phyloP scores from a whole-genome alignment of 2,888 invertebrate genomes.

The Aporophyla lueneburgensis region DNA sequence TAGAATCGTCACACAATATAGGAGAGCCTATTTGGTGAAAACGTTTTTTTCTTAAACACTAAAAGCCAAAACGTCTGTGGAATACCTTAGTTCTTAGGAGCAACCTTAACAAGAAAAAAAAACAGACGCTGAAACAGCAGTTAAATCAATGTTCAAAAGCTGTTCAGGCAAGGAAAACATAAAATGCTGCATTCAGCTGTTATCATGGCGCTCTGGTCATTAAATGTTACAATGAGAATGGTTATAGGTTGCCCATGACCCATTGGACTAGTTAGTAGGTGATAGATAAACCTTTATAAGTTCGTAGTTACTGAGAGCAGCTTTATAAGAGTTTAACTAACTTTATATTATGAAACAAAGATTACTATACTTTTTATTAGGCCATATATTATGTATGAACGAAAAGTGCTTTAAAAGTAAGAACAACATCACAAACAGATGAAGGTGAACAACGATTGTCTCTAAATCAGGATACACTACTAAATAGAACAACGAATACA shows the following conservation, averaged over 20 bases:
- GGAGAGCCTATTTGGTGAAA: background rate
- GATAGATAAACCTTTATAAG: constrained; percentile 11
- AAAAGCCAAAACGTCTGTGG: background rate
- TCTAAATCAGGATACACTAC: background rate
- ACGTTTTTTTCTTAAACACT: background rate
- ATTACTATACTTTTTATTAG: no score
- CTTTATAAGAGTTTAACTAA: background rate
- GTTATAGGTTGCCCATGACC: background rate
- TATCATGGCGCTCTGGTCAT: background rate
- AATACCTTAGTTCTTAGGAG: background rate
- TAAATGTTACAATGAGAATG: constrained; percentile 7
- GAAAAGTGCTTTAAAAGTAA: background rate
- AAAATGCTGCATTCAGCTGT: constrained; percentile 5
- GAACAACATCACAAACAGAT: background rate
- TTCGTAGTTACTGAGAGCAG: background rate
- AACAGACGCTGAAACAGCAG: background rate
- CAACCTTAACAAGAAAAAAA: background rate
- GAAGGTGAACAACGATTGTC: no score
- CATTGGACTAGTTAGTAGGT: background rate
- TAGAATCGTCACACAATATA: background rate
- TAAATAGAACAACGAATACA: background rate
- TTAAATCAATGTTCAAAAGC: constrained; percentile 1
- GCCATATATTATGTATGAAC: no score
- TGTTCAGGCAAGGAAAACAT: constrained; percentile 1
- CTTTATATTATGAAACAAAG: background rate